Conservation (phyloP, 1,140 invertebrate genomes). For the Globodera rostochiensis region DNA sequence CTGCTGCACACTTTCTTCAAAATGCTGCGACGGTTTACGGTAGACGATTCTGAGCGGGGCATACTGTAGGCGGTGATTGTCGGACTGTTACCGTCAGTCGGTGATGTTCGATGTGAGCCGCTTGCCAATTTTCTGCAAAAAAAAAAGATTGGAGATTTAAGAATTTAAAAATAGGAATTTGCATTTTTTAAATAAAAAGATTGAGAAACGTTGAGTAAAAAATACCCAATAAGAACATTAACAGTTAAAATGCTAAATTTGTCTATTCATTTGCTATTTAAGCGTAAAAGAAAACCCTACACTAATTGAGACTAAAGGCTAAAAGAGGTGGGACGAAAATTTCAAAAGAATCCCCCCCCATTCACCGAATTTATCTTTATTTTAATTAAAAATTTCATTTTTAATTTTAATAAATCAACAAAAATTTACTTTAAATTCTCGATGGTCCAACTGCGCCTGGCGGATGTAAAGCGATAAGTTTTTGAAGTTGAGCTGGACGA, state of each 20-base stretch:
- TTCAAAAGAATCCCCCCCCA: too few relatives aligned
- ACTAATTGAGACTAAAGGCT: too few relatives aligned
- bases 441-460: conserved; percentile 20
- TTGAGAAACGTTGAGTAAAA: too few relatives aligned
- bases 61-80: not conserved
- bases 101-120: not conserved
- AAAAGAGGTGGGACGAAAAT: too few relatives aligned
- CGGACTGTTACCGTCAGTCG: not conserved
- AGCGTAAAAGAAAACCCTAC: not conserved
- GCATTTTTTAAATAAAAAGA: not conserved
- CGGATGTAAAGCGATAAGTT: not conserved
- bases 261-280: not conserved
- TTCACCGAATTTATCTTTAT: too few relatives aligned
- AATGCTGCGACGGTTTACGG: conserved; percentile 6
- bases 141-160: not conserved
- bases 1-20: conserved; percentile 8
- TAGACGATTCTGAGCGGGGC: not conserved
- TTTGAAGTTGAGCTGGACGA: too few relatives aligned
- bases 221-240: too few relatives aligned
- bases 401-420: too few relatives aligned
- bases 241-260: not conserved
- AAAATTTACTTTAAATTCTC: conserved; percentile 20
- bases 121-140: conserved; percentile 16
- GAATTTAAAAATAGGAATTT: not conserved
- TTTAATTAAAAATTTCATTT: too few relatives aligned